These are phyloP conservation scores for Nycticorax nycticorax DNA, from an alignment of 2,113 vertebrate genomes.

Conservation along the genomic window DNA sequence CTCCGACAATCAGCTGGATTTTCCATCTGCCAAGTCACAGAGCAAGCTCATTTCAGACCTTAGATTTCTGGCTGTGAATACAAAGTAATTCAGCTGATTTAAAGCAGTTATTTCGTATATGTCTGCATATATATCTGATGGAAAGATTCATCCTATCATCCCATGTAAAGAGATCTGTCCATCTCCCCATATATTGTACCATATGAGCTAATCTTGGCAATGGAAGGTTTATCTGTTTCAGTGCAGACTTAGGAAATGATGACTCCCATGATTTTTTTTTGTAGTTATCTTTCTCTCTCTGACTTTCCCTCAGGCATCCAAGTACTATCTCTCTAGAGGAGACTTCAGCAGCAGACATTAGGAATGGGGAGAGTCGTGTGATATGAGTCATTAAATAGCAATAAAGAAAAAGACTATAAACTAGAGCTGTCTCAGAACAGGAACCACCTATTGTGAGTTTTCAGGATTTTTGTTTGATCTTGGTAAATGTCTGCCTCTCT, in stretches of 20 bases:
- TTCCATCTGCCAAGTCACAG: conserved; percentile 36
- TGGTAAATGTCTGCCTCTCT: not conserved
- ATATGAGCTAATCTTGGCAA: not conserved
- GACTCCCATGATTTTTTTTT: not conserved
- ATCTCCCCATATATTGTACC: not conserved
- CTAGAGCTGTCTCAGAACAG: not conserved
- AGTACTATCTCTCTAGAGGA: conserved; percentile 5
- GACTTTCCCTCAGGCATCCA: conserved; percentile 30
- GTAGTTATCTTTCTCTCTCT: conserved; percentile 1
- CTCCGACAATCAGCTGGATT: conserved; percentile 20
- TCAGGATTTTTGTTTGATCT: not conserved
- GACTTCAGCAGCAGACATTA: conserved; percentile 22
- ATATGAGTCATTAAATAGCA: conserved; percentile 50
- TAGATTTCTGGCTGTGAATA: not conserved
- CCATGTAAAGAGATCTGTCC: not conserved
- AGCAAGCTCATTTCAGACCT: not conserved
- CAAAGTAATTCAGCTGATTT: not conserved
- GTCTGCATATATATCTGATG: not conserved
- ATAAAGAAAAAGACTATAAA: conserved; percentile 18
- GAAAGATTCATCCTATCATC: not conserved
- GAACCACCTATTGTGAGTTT: conserved; percentile 11
- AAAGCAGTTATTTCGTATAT: not conserved
- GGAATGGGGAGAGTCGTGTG: not conserved
- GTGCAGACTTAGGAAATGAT: not conserved
- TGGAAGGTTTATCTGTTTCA: conserved; percentile 22